Percentiles rank a stretch among this genome's conserved stretches.
phyloP scores from a whole-genome alignment of 2,888 invertebrate species.

The Lingula anatina region DNA sequence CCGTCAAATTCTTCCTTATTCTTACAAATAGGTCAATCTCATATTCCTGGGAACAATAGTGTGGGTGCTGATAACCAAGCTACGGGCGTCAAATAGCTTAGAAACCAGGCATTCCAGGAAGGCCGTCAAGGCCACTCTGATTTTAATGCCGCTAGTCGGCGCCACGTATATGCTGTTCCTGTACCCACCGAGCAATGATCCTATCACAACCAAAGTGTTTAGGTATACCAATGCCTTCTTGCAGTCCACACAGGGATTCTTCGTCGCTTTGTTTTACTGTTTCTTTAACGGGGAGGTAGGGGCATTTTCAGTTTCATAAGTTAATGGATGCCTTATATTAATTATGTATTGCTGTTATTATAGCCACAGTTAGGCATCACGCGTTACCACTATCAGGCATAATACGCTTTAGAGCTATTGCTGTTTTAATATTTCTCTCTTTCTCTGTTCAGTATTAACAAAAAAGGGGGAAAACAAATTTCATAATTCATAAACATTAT shows the following conservation, averaged over 20 bases:
- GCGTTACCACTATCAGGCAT: no score
- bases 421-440: no score
- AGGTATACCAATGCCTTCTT: constrained; percentile 74
- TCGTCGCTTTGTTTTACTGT: no score
- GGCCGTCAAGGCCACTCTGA: constrained; percentile 71
- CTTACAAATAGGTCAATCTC: constrained; percentile 44
- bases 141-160: constrained; percentile 91
- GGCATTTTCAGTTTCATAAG: no score
- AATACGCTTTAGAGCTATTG: no score
- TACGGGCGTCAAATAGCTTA: constrained; percentile 81
- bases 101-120: constrained; percentile 72
- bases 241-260: constrained; percentile 89
- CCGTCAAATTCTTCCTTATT: neutral
- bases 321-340: no score
- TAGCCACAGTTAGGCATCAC: no score
- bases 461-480: no score
- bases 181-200: constrained; percentile 63
- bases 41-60: constrained; percentile 51
- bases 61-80: constrained; percentile 86
- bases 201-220: constrained; percentile 65
- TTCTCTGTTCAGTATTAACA: no score
- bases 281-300: no score
- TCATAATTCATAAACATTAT: no score
- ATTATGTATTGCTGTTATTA: no score
- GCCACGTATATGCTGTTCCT: constrained; percentile 80